These are phyloP conservation scores for Tetramorium simillimum DNA, from an alignment of 1,140 invertebrate genomes.

Conservation along the genomic window DNA sequence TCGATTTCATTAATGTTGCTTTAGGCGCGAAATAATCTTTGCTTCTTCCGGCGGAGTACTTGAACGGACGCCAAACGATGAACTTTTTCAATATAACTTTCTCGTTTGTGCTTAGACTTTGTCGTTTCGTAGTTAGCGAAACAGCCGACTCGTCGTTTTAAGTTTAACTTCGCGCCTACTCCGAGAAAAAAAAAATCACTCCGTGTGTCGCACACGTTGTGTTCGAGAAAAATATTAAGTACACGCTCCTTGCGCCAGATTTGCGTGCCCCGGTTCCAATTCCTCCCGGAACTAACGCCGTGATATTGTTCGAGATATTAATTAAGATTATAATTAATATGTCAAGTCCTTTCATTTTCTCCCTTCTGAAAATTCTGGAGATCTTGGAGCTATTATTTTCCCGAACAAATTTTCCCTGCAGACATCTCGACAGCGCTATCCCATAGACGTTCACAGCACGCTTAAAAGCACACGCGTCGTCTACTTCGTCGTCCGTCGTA, in stretches of 20 bases:
- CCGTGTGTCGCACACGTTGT: neutral
- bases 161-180: conserved; percentile 28
- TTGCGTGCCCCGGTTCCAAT: neutral
- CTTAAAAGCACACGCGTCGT: conserved; percentile 31
- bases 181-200: conserved; percentile 15
- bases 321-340: neutral
- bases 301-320: neutral
- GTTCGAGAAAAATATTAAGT: neutral
- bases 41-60: neutral
- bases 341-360: neutral
- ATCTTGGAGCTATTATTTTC: neutral
- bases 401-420: neutral
- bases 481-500: conserved; percentile 24
- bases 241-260: neutral
- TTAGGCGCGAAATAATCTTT: conserved; percentile 33
- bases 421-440: neutral
- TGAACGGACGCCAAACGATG: conserved; percentile 6
- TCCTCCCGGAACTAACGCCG: neutral
- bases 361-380: neutral
- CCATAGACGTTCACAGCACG: neutral
- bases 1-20: conserved; percentile 31
- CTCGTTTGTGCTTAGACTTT: conserved; percentile 31
- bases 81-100: conserved; percentile 62
- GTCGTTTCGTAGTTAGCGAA: conserved; percentile 35
- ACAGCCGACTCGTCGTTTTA: conserved; percentile 27